Percentiles rank a stretch among this genome's conserved stretches.
Evolutionary conservation across 2,113 vertebrate species (phyloP).

Genomic region (Campylorhamphus procurvoides): DNA sequence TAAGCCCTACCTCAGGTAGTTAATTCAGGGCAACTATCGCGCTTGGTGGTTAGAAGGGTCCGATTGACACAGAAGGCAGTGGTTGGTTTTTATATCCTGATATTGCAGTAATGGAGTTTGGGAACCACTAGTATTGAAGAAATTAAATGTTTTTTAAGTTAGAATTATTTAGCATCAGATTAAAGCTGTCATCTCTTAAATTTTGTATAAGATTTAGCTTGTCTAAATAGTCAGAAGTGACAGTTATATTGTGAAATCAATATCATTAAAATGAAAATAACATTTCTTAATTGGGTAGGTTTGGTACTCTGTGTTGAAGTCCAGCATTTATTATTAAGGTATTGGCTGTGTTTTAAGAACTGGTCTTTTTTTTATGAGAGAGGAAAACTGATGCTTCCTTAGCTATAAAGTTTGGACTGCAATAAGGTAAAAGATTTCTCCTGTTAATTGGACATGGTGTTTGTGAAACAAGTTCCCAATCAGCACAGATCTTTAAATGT

Average conservation of each 20-base stretch:
- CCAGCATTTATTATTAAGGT: neutral
- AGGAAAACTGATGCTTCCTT: neutral
- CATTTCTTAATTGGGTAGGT: neutral
- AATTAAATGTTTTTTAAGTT: neutral
- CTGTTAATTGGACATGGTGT: neutral
- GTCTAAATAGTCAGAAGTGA: neutral
- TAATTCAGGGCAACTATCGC: rapidly evolving
- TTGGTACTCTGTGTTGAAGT: neutral
- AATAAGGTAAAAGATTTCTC: neutral
- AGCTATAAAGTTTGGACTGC: neutral
- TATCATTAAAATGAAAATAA: neutral
- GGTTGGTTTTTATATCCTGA: neutral
- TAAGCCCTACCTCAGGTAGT: neutral
- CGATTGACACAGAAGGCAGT: neutral
- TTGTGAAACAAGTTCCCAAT: neutral
- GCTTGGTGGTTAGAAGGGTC: neutral
- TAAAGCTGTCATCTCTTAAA: neutral
- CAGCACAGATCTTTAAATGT: neutral
- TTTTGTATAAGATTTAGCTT: neutral
- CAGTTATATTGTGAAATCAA: neutral
- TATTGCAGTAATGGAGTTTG: neutral
- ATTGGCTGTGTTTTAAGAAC: neutral
- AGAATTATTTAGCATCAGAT: neutral
- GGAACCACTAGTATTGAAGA: neutral
- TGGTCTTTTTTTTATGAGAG: neutral